Percentiles rank a stretch among this genome's conserved stretches.
These are phyloP conservation scores for Tetrax tetrax DNA, from an alignment of 2,113 vertebrate species.

Conservation along the genomic window DNA sequence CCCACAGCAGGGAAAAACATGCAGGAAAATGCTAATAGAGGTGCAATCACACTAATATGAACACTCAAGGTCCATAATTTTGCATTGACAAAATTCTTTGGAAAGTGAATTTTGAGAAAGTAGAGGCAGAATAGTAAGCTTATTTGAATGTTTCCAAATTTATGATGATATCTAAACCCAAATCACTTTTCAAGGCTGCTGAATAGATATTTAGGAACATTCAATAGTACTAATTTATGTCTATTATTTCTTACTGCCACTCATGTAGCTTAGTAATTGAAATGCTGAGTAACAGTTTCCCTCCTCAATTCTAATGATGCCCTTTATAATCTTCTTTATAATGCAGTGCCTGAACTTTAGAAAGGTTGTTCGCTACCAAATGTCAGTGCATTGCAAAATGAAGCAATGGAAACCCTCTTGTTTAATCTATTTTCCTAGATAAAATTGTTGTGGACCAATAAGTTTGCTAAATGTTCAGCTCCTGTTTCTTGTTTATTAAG, in stretches of 20 bases:
- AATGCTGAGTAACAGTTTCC: constrained; percentile 73
- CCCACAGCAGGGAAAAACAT: constrained; percentile 14
- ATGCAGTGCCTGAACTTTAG: constrained; percentile 76
- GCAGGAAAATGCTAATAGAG: constrained; percentile 36
- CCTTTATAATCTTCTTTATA: constrained; percentile 76
- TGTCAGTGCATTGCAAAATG: constrained; percentile 64
- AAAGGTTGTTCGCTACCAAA: constrained; percentile 75
- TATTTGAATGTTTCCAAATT: constrained; percentile 51
- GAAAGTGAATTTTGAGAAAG: constrained; percentile 35
- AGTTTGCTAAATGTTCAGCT: neutral
- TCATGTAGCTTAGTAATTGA: constrained; percentile 67
- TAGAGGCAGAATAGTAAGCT: neutral
- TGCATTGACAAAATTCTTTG: constrained; percentile 22
- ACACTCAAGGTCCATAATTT: constrained; percentile 46
- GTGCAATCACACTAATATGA: constrained; percentile 56
- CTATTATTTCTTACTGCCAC: constrained; percentile 68
- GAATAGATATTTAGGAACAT: constrained; percentile 53
- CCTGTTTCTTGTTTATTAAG: neutral
- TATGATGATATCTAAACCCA: constrained; percentile 18
- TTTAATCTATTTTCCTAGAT: constrained; percentile 44
- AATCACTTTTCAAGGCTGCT: constrained; percentile 33
- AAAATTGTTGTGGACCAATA: neutral
- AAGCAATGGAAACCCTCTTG: constrained; percentile 49
- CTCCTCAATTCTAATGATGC: constrained; percentile 72
- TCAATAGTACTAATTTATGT: constrained; percentile 66